phyloP scores from a whole-genome alignment of 2,113 vertebrate genomes.

The Semicossyphus pulcher region DNA sequence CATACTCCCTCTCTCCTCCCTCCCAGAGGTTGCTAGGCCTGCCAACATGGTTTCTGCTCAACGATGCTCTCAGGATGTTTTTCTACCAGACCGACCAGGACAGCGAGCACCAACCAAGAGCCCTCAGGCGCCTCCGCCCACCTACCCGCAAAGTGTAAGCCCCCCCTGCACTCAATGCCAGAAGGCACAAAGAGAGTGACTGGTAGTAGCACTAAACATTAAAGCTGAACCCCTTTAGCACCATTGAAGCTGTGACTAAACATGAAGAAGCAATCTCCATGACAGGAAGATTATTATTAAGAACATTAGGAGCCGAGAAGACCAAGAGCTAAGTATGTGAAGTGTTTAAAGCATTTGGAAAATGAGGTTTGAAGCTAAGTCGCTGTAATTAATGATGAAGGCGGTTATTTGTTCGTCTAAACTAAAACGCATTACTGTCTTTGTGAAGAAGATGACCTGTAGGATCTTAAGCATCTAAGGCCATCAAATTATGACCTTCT shows the following conservation, averaged over 20 bases:
- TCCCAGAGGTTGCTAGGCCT: constrained; percentile 86
- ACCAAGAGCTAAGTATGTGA: neutral
- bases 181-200: neutral
- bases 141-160: constrained; percentile 85
- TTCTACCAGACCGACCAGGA: constrained; percentile 92
- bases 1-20: neutral
- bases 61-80: constrained; percentile 91
- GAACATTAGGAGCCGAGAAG: neutral
- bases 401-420: neutral
- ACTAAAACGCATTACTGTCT: neutral
- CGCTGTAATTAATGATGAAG: neutral
- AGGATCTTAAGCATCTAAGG: neutral
- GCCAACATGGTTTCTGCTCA: constrained; percentile 89
- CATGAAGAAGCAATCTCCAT: neutral
- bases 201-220: neutral
- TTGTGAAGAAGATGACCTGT: neutral
- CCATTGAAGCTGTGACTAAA: neutral
- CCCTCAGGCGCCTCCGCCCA: constrained; percentile 90
- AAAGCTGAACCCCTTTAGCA: neutral
- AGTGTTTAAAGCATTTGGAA: neutral
- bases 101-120: constrained; percentile 86
- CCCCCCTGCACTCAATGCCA: neutral
- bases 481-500: neutral
- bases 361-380: neutral
- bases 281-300: neutral